These are phyloP conservation scores for Leptinotarsa defecta DNA, from an alignment of 1,140 invertebrate species.

Conservation along the genomic window DNA sequence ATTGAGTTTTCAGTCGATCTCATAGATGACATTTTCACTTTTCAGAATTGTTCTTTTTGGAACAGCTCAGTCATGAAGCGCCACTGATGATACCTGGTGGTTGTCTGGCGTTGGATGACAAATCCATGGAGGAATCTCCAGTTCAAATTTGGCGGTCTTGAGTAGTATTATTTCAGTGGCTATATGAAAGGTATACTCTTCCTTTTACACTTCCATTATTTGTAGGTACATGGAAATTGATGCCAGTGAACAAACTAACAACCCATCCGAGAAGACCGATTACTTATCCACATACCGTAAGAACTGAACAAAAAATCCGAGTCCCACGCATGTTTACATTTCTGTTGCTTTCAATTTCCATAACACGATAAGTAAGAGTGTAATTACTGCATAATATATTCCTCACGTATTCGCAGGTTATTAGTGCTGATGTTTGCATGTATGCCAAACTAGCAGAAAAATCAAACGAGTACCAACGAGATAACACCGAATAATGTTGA, in stretches of 20 bases:
- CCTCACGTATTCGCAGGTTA: constrained; percentile 38
- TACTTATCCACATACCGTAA: background rate
- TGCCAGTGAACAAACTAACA: background rate
- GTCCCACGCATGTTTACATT: constrained; percentile 19
- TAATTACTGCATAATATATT: constrained; percentile 41
- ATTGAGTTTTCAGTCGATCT: too few species aligned
- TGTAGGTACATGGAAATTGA: too few species aligned
- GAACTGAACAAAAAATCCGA: background rate
- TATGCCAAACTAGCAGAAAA: constrained; percentile 17
- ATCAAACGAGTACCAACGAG: constrained; percentile 1
- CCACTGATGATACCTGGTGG: too few species aligned
- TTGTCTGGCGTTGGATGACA: too few species aligned
- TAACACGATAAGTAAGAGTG: constrained; percentile 37
- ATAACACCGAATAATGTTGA: constrained; percentile 19
- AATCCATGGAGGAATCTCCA: too few species aligned
- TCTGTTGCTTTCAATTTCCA: constrained; percentile 38
- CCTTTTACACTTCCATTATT: too few species aligned
- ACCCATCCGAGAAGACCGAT: constrained; percentile 1
- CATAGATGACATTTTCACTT: too few species aligned
- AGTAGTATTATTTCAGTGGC: too few species aligned
- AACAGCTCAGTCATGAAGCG: too few species aligned
- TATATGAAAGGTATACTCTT: too few species aligned
- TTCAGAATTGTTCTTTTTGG: too few species aligned
- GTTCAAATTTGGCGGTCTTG: too few species aligned
- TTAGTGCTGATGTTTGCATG: constrained; percentile 41